Base-by-base conservation (phyloP, 2,113 vertebrate species). In the Panthera uncia region DNA sequence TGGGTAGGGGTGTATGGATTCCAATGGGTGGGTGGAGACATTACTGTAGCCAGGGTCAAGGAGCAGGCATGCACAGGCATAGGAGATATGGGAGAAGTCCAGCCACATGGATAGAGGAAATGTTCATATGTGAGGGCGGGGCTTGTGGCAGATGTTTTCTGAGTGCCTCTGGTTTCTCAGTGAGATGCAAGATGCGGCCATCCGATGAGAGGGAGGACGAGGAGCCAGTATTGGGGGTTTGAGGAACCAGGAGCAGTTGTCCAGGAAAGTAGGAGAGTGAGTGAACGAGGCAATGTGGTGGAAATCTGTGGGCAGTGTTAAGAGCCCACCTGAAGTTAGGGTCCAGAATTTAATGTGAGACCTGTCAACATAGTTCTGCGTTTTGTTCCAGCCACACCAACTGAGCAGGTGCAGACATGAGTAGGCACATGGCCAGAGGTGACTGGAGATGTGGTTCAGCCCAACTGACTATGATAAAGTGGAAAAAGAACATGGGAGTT, bases 321-420 rank as follows among this genome's bases (percentile, higher is more conserved):
- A 73, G 13, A 38, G 38, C 10, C 19, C 78, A 82, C 29, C 25
- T 27, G 10, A 9, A 31, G 33, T 21, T 7, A 15, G 57, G 7
- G 29, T 41, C 21, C 21, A 23, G 68, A 55, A 4, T 19, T 2
- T 69, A 36, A 23, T 3, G 8, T 16, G 76, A 27, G 66, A 38
- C n/a, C 1, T 41, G 0, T 7, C 1, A 31, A 19, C 33, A 18
- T 0, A 27, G 66, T 12, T 15, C 1, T 8, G 18, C 12, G 1
- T 83, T n/a, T 38, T 27, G 50, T 69, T 19, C 14, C 29, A 50
- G 57, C n/a, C 2, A 25, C 68, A 16, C 3, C 1, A 18, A 14
- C 79, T 52, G 55, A 41, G 15, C 48, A 36, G 31, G 36, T 29
- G n/a, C 45, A 5, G 3, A 3, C 5, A 0, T 4, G 18, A 15